Base-by-base conservation (phyloP, 2,113 vertebrate genomes). In the Glareola pratincola region DNA sequence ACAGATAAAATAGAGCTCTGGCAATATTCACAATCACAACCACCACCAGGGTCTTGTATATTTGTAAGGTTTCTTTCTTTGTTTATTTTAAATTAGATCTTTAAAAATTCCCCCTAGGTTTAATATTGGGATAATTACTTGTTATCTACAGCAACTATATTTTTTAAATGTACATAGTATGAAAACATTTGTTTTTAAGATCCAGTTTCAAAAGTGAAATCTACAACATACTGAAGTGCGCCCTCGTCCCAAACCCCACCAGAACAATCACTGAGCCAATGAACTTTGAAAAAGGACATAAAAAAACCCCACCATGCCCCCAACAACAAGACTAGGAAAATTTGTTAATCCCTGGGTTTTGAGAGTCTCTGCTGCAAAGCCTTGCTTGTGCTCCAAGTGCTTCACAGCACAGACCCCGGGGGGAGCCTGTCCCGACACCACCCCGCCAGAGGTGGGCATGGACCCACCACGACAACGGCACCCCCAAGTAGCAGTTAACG, bases 381-480 rank as follows among this genome's bases (percentile, higher is more conserved):
- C 24, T 29, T 7, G 59, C 24, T 37, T 17, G 64, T 10, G 63
- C 29, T 37, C 39, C 47, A 32, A 22, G 23, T 12, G 22, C 45
- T 59, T 14, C 0, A 0, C 1, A n/a, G 64, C n/a, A 41, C 24
- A 41, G 18, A 20, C n/a, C 0, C 2, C 17, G 21, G 32, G 10
- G 77, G 43, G 27, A 19, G 0, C 0, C 1, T 20, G 43, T 5
- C n/a, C n/a, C 0, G 3, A 36, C 37, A 20, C n/a, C n/a, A n/a
- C n/a, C n/a, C n/a, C 0, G 12, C 32, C 1, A 1, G 41, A n/a
- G 67, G 10, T 7, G 37, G 69, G 37, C 34, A 71, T 0, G 1
- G 50, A 51, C 14, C 45, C 27, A 23, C 32, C 30, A 12, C 0
- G 2, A 2, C 4, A 45, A 45, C 3, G 0, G 50, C 57, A 8